phyloP scores from a whole-genome alignment of 2,113 vertebrate genomes.

The Corythaeola cristata region DNA sequence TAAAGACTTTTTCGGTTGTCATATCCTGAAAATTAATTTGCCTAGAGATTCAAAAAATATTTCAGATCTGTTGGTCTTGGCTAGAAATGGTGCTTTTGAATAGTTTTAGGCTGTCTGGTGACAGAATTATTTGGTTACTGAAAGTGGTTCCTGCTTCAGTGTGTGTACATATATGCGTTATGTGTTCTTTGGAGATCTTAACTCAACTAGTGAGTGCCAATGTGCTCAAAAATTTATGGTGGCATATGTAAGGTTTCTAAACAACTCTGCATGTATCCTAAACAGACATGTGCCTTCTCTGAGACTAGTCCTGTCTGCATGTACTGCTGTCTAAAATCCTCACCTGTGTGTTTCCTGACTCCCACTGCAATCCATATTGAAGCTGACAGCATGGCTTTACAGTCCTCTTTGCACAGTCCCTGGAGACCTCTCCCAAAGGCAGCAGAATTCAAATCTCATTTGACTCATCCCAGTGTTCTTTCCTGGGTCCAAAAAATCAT shows the following conservation, averaged over 20 bases:
- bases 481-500: neutral
- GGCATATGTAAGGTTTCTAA: neutral
- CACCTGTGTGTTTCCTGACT: neutral
- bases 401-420: neutral
- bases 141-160: constrained; percentile 5
- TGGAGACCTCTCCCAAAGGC: neutral
- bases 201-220: neutral
- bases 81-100: constrained; percentile 41
- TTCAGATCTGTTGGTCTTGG: constrained; percentile 57
- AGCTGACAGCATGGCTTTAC: neutral
- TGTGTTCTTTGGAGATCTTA: neutral
- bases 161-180: neutral
- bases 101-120: constrained; percentile 47
- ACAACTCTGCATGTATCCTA: neutral
- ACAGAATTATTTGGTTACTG: constrained; percentile 58
- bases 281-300: neutral
- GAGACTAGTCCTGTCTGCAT: neutral
- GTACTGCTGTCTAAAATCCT: neutral
- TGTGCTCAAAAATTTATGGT: neutral
- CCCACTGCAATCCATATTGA: neutral
- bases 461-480: neutral
- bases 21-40: constrained; percentile 45
- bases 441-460: neutral
- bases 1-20: constrained; percentile 40
- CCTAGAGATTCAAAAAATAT: constrained; percentile 10